phyloP scores from a whole-genome alignment of 2,113 vertebrate genomes.

The Pelecanoides urinatrix region DNA sequence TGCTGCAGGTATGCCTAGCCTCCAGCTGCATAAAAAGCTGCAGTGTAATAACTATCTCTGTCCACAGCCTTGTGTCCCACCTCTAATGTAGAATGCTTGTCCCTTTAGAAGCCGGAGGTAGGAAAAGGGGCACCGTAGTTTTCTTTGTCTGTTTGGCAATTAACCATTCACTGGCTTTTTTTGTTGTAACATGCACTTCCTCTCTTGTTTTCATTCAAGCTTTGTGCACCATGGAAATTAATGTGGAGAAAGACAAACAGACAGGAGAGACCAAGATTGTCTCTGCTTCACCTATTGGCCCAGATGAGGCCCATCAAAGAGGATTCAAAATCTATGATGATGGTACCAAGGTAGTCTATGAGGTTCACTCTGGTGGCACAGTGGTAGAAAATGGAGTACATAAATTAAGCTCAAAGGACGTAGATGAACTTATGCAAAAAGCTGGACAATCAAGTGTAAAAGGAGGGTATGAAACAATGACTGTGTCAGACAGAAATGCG shows the following conservation, averaged over 20 bases:
- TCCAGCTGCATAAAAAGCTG: neutral
- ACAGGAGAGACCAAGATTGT: slow-evolving; percentile 94
- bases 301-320: slow-evolving; percentile 85
- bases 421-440: slow-evolving; percentile 90
- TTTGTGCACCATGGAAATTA: slow-evolving; percentile 99
- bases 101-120: slow-evolving; percentile 45
- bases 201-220: slow-evolving; percentile 89
- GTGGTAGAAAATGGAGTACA: slow-evolving; percentile 92
- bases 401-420: slow-evolving; percentile 86
- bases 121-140: slow-evolving; percentile 56
- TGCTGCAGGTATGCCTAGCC: neutral
- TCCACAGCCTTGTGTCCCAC: neutral
- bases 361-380: slow-evolving; percentile 87
- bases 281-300: slow-evolving; percentile 87
- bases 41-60: neutral
- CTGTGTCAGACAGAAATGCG: slow-evolving; percentile 75
- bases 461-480: slow-evolving; percentile 69
- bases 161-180: slow-evolving; percentile 88
- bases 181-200: slow-evolving; percentile 88
- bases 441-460: slow-evolving; percentile 81
- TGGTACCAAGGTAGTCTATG: slow-evolving; percentile 93
- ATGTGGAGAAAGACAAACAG: slow-evolving; percentile 93
- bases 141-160: slow-evolving; percentile 84
- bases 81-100: slow-evolving; percentile 62
- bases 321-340: slow-evolving; percentile 96